Evolutionary conservation across 2,888 invertebrate species (phyloP).

Genomic region (Onthophagus sagittarius): DNA sequence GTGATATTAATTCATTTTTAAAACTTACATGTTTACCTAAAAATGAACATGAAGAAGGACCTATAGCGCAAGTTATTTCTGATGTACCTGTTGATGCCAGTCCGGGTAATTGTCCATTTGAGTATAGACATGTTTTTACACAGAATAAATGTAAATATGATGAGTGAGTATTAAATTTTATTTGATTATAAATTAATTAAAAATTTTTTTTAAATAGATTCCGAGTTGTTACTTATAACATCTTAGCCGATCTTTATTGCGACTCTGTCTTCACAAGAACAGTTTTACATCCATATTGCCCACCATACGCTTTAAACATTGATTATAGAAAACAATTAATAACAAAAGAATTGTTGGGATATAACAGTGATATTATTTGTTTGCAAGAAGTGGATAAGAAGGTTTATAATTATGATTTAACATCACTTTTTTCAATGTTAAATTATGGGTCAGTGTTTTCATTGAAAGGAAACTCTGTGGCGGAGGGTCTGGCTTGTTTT

Average conservation of each 20-base stretch:
- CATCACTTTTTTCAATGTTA: constrained; percentile 54
- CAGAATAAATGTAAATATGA: constrained; percentile 52
- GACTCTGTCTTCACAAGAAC: constrained; percentile 75
- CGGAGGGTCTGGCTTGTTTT: constrained; percentile 81
- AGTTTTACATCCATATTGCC: constrained; percentile 79
- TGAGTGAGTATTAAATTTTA: constrained; percentile 51
- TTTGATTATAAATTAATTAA: background rate
- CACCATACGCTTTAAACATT: constrained; percentile 71
- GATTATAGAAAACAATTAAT: constrained; percentile 86
- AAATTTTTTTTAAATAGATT: constrained; percentile 53
- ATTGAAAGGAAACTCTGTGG: constrained; percentile 67
- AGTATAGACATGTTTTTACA: constrained; percentile 72
- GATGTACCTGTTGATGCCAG: constrained; percentile 63
- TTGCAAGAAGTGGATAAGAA: constrained; percentile 89
- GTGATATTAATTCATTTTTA: constrained; percentile 65
- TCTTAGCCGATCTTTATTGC: constrained; percentile 87
- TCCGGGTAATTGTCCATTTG: constrained; percentile 78
- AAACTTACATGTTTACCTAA: constrained; percentile 60
- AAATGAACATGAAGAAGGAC: constrained; percentile 56
- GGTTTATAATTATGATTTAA: constrained; percentile 67
- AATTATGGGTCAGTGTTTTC: constrained; percentile 61
- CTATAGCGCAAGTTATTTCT: constrained; percentile 58
- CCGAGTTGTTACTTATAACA: constrained; percentile 83
- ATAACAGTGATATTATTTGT: constrained; percentile 85
- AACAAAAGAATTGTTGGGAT: constrained; percentile 81